Evolutionary conservation across 2,113 vertebrate species (phyloP).

Genomic region (Chionodraco myersi): DNA sequence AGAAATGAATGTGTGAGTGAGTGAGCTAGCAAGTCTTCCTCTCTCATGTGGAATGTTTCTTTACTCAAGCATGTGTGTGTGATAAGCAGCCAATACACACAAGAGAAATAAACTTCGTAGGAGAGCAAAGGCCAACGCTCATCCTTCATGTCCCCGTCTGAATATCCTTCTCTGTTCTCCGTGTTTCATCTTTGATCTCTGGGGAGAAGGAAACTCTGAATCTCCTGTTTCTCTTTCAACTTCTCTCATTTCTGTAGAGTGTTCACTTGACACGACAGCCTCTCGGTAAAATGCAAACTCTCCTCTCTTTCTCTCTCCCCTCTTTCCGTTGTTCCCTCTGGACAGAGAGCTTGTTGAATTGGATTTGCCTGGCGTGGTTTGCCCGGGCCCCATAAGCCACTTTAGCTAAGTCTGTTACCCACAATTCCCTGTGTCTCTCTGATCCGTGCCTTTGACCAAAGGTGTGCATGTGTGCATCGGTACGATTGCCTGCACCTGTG

Average conservation of each 20-base stretch:
- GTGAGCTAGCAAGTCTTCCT: neutral
- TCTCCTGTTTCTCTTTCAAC: slow-evolving; percentile 53
- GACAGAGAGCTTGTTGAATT: slow-evolving; percentile 70
- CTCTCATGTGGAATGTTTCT: slow-evolving; percentile 26
- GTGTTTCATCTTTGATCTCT: slow-evolving; percentile 61
- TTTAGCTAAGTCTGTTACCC: slow-evolving; percentile 81
- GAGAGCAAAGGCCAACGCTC: slow-evolving; percentile 62
- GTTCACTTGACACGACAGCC: slow-evolving; percentile 65
- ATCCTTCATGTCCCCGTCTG: slow-evolving; percentile 41
- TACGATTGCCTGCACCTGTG: slow-evolving; percentile 39
- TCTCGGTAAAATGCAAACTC: slow-evolving; percentile 68
- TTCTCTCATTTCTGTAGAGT: slow-evolving; percentile 63
- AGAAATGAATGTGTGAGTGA: neutral
- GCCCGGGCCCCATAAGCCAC: slow-evolving; percentile 77
- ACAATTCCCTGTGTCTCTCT: slow-evolving; percentile 65
- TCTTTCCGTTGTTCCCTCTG: slow-evolving; percentile 42
- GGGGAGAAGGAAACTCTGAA: slow-evolving; percentile 49
- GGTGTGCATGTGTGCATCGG: slow-evolving; percentile 47
- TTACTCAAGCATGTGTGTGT: slow-evolving; percentile 49
- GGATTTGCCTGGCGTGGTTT: slow-evolving; percentile 77
- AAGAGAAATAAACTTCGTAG: slow-evolving; percentile 46
- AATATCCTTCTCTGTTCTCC: slow-evolving; percentile 27
- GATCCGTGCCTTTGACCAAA: slow-evolving; percentile 61
- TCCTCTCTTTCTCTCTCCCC: slow-evolving; percentile 12
- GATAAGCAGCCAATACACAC: slow-evolving; percentile 61